These are phyloP conservation scores for Macquaria ambigua DNA, from an alignment of 2,113 vertebrate species.

Conservation along the genomic window DNA sequence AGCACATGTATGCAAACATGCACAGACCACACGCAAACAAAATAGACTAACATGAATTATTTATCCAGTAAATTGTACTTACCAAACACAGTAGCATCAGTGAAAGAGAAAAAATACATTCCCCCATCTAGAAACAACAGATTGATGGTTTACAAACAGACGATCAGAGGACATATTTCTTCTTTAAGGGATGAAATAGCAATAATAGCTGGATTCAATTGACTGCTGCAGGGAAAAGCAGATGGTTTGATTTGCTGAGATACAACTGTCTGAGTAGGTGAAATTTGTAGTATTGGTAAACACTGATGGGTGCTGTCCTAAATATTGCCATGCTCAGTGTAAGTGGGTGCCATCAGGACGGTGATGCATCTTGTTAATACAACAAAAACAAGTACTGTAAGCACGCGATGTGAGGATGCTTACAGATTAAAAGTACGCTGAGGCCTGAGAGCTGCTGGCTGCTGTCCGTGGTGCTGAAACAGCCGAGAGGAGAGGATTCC, in stretches of 20 bases:
- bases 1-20: constrained; percentile 7
- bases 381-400: not conserved
- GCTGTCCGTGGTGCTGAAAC: constrained; percentile 63
- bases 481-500: constrained; percentile 10
- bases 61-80: not conserved
- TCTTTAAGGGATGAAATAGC: not conserved
- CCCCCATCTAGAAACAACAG: not conserved
- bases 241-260: not conserved
- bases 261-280: not conserved
- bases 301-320: not conserved
- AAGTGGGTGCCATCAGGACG: not conserved
- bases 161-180: not conserved
- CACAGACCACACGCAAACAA: not conserved
- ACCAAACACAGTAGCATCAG: not conserved
- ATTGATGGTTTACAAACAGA: not conserved
- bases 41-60: not conserved
- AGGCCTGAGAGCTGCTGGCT: constrained; percentile 16
- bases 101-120: not conserved
- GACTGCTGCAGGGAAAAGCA: not conserved
- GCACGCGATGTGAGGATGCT: not conserved
- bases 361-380: not conserved
- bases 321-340: not conserved
- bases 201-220: not conserved
- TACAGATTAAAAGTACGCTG: constrained; percentile 2
- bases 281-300: not conserved